Evolutionary conservation across 2,797 vertebrate species (phyloP).

Genomic region (Xiphorhynchus erythropygius): DNA sequence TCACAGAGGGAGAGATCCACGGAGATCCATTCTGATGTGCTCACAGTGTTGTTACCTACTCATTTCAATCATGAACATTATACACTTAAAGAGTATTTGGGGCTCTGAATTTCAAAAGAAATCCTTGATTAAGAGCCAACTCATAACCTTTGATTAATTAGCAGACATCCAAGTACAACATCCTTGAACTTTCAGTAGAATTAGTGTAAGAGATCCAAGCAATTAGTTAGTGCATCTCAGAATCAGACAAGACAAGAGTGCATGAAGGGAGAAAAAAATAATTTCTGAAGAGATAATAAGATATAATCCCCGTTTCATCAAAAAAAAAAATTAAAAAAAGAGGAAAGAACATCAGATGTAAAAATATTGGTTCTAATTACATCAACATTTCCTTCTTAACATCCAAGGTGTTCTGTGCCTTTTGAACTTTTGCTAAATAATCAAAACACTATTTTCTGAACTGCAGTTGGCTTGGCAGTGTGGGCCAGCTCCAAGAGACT

Average conservation of each 20-base stretch:
- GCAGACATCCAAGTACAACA: conserved; percentile 71
- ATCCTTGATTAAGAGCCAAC: conserved; percentile 70
- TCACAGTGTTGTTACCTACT: background rate
- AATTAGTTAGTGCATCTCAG: conserved; percentile 73
- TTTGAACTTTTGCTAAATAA: background rate
- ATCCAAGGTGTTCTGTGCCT: background rate
- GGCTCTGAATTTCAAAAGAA: conserved; percentile 49
- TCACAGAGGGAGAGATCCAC: background rate
- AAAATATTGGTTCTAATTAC: background rate
- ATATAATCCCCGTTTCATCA: background rate
- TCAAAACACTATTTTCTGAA: background rate
- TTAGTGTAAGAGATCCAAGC: conserved; percentile 69
- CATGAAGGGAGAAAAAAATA: background rate
- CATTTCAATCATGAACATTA: background rate
- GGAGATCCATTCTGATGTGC: background rate
- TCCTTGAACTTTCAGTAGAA: conserved; percentile 76
- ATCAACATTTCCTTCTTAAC: background rate
- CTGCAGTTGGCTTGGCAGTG: background rate
- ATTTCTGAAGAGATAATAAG: conserved; percentile 14
- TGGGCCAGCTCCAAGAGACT: background rate
- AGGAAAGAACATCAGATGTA: background rate
- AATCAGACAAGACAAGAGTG: conserved; percentile 49
- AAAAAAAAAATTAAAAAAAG: too few relatives aligned
- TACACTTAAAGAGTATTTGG: background rate
- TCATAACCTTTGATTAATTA: conserved; percentile 78